Conservation (phyloP, 2,113 vertebrate species). For the Oplegnathus fasciatus region DNA sequence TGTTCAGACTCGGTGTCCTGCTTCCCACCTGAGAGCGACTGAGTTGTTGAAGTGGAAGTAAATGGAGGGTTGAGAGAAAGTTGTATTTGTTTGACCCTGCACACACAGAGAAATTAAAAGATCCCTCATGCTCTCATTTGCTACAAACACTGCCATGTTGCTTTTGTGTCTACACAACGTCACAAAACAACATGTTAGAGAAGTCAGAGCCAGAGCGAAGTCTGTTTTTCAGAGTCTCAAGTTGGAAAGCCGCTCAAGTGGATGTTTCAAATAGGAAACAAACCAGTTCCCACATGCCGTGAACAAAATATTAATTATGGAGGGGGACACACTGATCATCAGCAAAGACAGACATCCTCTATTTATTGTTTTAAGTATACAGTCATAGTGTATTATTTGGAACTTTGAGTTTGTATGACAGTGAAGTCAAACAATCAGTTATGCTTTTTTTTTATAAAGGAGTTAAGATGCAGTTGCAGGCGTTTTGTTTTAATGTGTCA, state of each 20-base stretch:
- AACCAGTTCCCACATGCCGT: constrained; percentile 12
- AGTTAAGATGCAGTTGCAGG: constrained; percentile 9
- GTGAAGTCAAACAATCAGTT: constrained; percentile 19
- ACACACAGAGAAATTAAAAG: not conserved
- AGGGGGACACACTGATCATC: not conserved
- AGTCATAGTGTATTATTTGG: constrained; percentile 21
- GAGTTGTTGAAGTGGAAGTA: not conserved
- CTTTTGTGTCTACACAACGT: not conserved
- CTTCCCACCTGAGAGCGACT: not conserved
- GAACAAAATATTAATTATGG: constrained; percentile 15
- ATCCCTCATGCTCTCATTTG: not conserved
- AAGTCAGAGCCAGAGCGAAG: not conserved
- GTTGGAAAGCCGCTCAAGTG: not conserved
- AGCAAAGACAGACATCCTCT: not conserved
- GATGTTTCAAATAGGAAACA: not conserved
- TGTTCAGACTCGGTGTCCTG: constrained; percentile 6
- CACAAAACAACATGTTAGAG: not conserved
- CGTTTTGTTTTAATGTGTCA: constrained; percentile 9
- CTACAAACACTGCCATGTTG: constrained; percentile 24
- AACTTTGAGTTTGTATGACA: constrained; percentile 22
- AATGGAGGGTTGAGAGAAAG: constrained; percentile 5
- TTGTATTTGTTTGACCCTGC: not conserved
- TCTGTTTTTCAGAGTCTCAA: not conserved
- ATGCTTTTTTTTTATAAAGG: constrained; percentile 23
- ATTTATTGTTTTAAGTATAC: constrained; percentile 38